These are phyloP conservation scores for Rhadinocentrus ornatus DNA, from an alignment of 2,797 vertebrate genomes.

Conservation along the genomic window DNA sequence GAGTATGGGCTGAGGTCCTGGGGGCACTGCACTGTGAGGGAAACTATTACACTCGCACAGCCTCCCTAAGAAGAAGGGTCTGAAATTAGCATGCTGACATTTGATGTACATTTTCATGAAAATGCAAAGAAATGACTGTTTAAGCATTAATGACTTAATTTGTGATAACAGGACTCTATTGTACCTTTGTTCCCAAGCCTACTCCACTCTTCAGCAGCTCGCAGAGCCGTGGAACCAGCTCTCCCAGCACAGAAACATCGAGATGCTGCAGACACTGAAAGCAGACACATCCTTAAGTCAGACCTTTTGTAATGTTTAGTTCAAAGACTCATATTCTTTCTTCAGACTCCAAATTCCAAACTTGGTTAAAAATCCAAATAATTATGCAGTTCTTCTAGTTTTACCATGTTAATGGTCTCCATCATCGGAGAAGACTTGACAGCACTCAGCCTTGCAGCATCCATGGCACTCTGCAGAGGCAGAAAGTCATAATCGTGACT, in stretches of 20 bases:
- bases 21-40: constrained; percentile 95
- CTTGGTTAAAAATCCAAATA: not conserved
- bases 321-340: not conserved
- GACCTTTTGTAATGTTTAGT: not conserved
- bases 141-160: not conserved
- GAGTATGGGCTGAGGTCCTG: constrained; percentile 95
- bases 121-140: not conserved
- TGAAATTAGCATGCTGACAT: not conserved
- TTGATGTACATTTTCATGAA: not conserved
- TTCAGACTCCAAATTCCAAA: not conserved
- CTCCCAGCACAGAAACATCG: constrained; percentile 91
- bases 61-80: constrained; percentile 85
- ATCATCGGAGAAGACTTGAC: constrained; percentile 99
- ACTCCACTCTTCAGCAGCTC: constrained; percentile 95
- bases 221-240: constrained; percentile 93
- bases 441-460: constrained; percentile 94
- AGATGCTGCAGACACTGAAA: constrained; percentile 95
- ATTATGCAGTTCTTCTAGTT: not conserved
- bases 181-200: constrained; percentile 96
- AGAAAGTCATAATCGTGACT: constrained; percentile 1
- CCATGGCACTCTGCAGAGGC: constrained; percentile 90
- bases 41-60: constrained; percentile 96
- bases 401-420: constrained; percentile 98
- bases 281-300: constrained; percentile 15
- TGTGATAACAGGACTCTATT: not conserved